Evolutionary conservation across 2,797 vertebrate species (phyloP).

Genomic region (Lepilemur septentrionalis): DNA sequence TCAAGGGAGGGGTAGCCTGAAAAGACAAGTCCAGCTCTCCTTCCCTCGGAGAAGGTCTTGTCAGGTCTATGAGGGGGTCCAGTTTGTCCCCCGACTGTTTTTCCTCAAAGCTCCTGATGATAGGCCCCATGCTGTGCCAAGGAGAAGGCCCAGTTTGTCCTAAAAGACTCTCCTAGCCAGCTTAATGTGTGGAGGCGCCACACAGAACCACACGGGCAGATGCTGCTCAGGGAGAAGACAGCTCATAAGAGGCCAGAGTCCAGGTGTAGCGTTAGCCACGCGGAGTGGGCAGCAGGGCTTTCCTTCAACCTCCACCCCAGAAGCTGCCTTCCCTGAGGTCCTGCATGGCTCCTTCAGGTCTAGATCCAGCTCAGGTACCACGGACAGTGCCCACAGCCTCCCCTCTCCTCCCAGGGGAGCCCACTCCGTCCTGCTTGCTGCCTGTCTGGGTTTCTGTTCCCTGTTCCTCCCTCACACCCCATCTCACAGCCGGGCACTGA

Average conservation of each 20-base stretch:
- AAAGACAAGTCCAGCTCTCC: neutral
- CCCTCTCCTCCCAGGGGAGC: neutral
- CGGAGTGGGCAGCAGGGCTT: neutral
- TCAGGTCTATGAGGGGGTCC: neutral
- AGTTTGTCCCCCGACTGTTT: neutral
- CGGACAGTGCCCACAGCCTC: accelerated
- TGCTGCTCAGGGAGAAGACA: neutral
- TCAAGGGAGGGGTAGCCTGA: neutral
- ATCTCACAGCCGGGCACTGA: neutral
- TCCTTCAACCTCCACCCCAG: neutral
- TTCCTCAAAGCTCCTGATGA: neutral
- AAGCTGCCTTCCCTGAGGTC: neutral
- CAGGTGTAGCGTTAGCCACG: neutral
- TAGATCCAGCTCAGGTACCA: neutral
- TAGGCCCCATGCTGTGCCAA: neutral
- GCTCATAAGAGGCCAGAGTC: neutral
- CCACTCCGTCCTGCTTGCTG: neutral
- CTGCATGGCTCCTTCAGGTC: neutral
- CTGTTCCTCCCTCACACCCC: neutral
- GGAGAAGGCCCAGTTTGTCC: neutral
- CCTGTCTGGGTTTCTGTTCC: neutral
- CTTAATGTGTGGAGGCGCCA: too few species aligned
- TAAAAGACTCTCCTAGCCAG: neutral
- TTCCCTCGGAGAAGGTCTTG: neutral
- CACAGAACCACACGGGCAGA: neutral